Base-by-base conservation (phyloP, 2,888 invertebrate genomes). In the Leptogaster cylindrica region DNA sequence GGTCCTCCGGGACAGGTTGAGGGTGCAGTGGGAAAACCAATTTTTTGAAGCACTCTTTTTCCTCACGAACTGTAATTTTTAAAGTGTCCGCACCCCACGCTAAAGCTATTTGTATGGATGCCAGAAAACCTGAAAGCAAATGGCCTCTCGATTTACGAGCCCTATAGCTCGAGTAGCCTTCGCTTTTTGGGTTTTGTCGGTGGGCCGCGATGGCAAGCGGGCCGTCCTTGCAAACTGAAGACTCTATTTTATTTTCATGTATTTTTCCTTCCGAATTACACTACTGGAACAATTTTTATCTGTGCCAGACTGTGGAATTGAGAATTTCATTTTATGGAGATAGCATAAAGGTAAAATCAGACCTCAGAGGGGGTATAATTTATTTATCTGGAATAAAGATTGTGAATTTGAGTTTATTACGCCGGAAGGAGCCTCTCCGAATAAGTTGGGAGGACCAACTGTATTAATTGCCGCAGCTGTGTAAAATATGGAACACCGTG, bases 111-210 rank as follows among this genome's bases (percentile, higher is more conserved):
- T 58, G 58, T 58, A 39, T 58, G 16, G 41, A 39, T 61, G 61
- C 61, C 61, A 61, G 41, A 39, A 61, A 61, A 61, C 31, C 44
- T 44, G 61, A 63, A 61, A 63, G 44, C 28, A 63, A 63, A 63
- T 63, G 61, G 61, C 61, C 61, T 27, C 61, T 63, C 61, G 39
- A 63, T 63, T 63, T 44, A 63, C 44, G 61, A 63, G 44, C 18
- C 44, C 28, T 31, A 31, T 10, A 52, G 52, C 52, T 28, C 16
- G 52, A 27, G 33, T 3, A 31, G 16, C 7, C 6, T 52, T 31
- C 33, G 52, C 14, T 52, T 52, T 52, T 31, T 52, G 31, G 52
- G 52, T 52, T 16, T 6, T 8, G 20, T 7, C n/a, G 23, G n/a
- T 27, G 31, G 16, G 20, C 28, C 14, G 3, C 20, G 20, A 8